Conservation (phyloP, 2,888 invertebrate genomes). For the Augiades crinisus region DNA sequence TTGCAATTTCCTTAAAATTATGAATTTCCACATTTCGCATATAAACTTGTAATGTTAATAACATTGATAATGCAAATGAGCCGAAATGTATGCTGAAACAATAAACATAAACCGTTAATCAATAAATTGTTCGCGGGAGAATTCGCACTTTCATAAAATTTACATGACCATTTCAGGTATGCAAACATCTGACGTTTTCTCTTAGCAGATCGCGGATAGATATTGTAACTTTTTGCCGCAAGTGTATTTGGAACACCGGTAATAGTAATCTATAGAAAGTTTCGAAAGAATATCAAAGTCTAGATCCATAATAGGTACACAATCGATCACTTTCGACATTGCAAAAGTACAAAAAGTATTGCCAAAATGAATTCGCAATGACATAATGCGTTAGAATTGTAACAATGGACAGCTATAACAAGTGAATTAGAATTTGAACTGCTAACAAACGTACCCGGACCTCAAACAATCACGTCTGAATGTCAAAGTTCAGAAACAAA, state of each 20-base stretch:
- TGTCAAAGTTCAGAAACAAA: constrained; percentile 26
- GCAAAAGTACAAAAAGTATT: too few relatives aligned
- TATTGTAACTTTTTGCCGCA: constrained; percentile 5
- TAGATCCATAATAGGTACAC: background rate
- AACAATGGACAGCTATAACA: background rate
- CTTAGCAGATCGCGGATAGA: background rate
- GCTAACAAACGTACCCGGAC: background rate
- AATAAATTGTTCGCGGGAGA: constrained; percentile 10
- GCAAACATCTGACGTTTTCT: constrained; percentile 19
- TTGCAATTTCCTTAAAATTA: too few relatives aligned
- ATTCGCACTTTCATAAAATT: constrained; percentile 23
- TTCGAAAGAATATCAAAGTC: background rate
- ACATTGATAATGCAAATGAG: background rate
- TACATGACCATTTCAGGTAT: constrained; percentile 23
- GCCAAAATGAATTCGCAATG: background rate
- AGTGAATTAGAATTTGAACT: background rate
- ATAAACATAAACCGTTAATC: background rate
- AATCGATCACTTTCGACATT: background rate
- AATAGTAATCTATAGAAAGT: background rate
- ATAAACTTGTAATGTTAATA: too few relatives aligned
- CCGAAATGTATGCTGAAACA: background rate
- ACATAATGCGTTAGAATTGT: background rate
- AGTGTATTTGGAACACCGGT: background rate
- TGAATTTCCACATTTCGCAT: too few relatives aligned
- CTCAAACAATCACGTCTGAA: constrained; percentile 9